Evolutionary conservation across 2,113 vertebrate genomes (phyloP).

Genomic region (Copsychus sechellarum): DNA sequence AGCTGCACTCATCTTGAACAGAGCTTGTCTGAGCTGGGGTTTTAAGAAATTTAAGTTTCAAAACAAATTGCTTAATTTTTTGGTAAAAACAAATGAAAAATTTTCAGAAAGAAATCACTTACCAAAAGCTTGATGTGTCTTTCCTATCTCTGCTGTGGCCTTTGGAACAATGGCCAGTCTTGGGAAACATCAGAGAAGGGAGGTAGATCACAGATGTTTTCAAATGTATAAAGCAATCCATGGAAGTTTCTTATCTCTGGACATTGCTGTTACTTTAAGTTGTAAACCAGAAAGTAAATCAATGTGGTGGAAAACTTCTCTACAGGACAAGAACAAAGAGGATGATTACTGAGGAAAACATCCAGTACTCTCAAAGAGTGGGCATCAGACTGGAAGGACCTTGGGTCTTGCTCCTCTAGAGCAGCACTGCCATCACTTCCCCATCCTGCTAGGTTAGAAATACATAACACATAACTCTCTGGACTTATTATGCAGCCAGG

Average conservation of each 20-base stretch:
- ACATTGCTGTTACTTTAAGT: background rate
- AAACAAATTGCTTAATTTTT: background rate
- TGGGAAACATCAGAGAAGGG: background rate
- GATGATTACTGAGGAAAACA: background rate
- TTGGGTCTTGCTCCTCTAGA: background rate
- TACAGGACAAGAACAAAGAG: background rate
- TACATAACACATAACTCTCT: background rate
- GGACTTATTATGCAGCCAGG: background rate
- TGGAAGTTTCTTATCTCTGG: background rate
- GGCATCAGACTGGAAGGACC: background rate
- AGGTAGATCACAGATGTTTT: background rate
- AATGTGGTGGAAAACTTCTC: background rate
- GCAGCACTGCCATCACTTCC: background rate
- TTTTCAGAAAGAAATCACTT: background rate
- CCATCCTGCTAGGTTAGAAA: accelerated
- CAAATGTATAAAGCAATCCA: background rate
- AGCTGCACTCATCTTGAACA: background rate
- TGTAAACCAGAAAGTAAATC: background rate
- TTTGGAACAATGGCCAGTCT: background rate
- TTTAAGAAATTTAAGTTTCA: background rate
- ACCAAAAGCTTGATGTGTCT: background rate
- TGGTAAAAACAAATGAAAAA: background rate
- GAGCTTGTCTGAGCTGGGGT: background rate
- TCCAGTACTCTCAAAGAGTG: background rate
- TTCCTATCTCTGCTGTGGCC: background rate